Conservation (phyloP, 2,113 vertebrate species). For the Sebastes schlegelii region DNA sequence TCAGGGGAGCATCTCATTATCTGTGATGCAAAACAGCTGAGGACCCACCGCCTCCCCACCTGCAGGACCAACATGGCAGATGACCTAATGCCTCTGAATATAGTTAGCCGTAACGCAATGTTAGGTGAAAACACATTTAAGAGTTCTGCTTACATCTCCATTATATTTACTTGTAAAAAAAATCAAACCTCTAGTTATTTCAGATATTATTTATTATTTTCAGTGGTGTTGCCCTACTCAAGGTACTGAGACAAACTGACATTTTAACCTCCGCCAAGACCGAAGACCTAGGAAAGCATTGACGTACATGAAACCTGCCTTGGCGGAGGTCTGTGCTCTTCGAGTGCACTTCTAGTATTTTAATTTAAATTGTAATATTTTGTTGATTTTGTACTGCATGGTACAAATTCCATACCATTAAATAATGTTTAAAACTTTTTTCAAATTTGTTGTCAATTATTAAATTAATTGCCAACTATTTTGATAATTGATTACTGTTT, state of each 20-base stretch:
- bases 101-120: background rate
- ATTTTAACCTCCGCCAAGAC: no score
- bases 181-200: background rate
- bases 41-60: slow-evolving; percentile 55
- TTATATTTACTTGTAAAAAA: slow-evolving; percentile 6
- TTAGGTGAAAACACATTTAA: background rate
- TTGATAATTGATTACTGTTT: no score
- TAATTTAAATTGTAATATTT: background rate
- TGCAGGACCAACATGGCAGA: slow-evolving; percentile 31
- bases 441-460: no score
- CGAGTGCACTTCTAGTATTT: no score
- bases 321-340: no score
- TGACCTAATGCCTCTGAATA: slow-evolving; percentile 9
- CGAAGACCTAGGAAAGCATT: no score
- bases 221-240: background rate
- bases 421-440: background rate
- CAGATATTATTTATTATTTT: background rate
- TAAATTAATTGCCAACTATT: no score
- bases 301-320: no score
- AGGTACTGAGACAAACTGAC: no score
- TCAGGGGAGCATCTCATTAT: slow-evolving; percentile 72
- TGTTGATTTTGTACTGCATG: background rate
- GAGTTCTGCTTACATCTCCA: background rate
- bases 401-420: background rate
- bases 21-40: slow-evolving; percentile 77